Percentiles rank a stretch among this genome's conserved stretches.
Evolutionary conservation across 2,113 vertebrate species (phyloP).

Genomic region (Anguilla rostrata): DNA sequence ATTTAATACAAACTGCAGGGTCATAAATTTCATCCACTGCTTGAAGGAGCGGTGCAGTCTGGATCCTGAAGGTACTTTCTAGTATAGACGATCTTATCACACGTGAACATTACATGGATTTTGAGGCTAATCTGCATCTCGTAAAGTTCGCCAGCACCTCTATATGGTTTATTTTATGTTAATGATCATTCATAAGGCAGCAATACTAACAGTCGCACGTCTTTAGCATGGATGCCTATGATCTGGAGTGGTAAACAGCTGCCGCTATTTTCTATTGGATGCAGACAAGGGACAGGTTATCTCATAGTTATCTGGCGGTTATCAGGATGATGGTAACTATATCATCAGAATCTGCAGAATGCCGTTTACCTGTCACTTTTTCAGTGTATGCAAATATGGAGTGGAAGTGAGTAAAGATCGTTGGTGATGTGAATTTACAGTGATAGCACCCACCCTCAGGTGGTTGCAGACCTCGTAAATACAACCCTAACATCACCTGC

Average conservation of each 20-base stretch:
- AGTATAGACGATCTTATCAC: not conserved
- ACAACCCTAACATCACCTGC: not conserved
- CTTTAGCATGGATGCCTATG: not conserved
- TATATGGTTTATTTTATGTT: too few relatives aligned
- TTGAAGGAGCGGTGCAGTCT: conserved; percentile 60
- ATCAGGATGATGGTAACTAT: not conserved
- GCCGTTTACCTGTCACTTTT: not conserved
- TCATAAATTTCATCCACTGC: conserved; percentile 64
- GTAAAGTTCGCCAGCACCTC: too few relatives aligned
- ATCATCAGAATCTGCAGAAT: not conserved
- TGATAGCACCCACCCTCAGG: not conserved
- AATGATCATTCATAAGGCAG: not conserved
- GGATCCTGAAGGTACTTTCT: conserved; percentile 51
- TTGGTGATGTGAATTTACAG: not conserved
- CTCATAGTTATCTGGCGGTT: not conserved
- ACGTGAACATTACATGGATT: not conserved
- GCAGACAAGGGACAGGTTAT: not conserved
- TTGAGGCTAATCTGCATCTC: not conserved
- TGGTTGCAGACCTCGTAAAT: not conserved
- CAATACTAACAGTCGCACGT: not conserved
- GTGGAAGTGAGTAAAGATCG: not conserved
- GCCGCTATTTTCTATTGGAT: not conserved
- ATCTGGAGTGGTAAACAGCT: not conserved
- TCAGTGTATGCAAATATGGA: not conserved
- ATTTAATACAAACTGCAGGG: conserved; percentile 66